Evolutionary conservation across 2,888 invertebrate genomes (phyloP).

Genomic region (Chesias legatella): DNA sequence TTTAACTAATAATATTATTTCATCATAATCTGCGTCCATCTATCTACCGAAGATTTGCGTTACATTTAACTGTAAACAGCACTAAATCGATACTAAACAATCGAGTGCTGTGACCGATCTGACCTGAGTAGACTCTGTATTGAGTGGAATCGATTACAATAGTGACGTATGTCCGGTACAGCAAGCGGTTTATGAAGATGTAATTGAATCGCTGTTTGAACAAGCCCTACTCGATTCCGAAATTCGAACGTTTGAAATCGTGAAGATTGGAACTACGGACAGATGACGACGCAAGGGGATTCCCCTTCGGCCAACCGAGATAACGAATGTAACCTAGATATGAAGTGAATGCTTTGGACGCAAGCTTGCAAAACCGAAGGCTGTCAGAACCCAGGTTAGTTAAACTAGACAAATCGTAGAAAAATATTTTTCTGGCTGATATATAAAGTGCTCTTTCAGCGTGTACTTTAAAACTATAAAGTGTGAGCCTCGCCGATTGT

Average conservation of each 20-base stretch:
- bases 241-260: conserved; percentile 6
- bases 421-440: too few species aligned
- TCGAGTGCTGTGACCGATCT: conserved; percentile 20
- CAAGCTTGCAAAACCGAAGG: too few species aligned
- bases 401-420: too few species aligned
- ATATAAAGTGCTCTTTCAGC: too few species aligned
- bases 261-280: conserved; percentile 6
- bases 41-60: conserved; percentile 5
- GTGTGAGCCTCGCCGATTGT: too few species aligned
- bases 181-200: conserved; percentile 15
- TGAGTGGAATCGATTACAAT: conserved; percentile 26
- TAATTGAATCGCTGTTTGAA: conserved; percentile 25
- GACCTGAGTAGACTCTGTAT: conserved; percentile 20
- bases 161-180: conserved; percentile 12
- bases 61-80: conserved; percentile 19
- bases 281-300: background rate
- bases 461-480: too few species aligned
- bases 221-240: conserved; percentile 9
- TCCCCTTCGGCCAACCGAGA: background rate
- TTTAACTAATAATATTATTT: too few species aligned
- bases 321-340: too few species aligned
- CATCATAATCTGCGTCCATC: background rate
- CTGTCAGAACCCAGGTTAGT: too few species aligned
- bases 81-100: conserved; percentile 17
- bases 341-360: too few species aligned